phyloP scores from a whole-genome alignment of 2,888 invertebrate genomes.

The Panopea generosa region DNA sequence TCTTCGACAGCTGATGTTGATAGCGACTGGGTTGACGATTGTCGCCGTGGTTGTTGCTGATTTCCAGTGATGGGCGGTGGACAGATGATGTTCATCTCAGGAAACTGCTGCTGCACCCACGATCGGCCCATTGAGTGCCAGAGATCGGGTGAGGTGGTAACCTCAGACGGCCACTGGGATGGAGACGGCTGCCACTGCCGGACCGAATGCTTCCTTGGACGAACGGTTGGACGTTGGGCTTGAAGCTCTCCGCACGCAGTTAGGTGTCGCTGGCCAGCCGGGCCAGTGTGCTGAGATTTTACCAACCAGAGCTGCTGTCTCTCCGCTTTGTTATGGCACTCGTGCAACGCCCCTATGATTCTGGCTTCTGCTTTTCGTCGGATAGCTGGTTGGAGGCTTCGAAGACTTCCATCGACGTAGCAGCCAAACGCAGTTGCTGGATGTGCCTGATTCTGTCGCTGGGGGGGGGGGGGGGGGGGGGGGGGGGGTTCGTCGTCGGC shows the following conservation, averaged over 20 bases:
- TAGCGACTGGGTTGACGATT: too few species aligned
- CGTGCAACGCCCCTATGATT: conserved; percentile 38
- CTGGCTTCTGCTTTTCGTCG: conserved; percentile 37
- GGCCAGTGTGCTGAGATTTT: conserved; percentile 25
- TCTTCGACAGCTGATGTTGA: background rate
- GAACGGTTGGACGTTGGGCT: conserved; percentile 32
- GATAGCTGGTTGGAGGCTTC: conserved; percentile 32
- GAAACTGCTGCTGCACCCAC: too few species aligned
- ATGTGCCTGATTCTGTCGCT: too few species aligned
- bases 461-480: too few species aligned
- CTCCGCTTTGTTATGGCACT: too few species aligned
- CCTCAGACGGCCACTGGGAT: conserved; percentile 31
- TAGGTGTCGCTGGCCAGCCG: conserved; percentile 17
- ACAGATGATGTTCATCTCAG: too few species aligned
- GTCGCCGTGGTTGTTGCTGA: too few species aligned
- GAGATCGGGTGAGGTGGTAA: conserved; percentile 27
- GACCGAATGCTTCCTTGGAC: conserved; percentile 8
- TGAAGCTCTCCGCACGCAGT: conserved; percentile 21
- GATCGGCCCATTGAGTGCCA: too few species aligned
- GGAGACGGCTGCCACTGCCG: conserved; percentile 37
- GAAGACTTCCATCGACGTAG: too few species aligned
- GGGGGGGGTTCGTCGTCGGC: too few species aligned
- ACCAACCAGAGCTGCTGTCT: conserved; percentile 27
- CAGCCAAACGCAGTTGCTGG: too few species aligned
- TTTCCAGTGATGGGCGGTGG: too few species aligned